phyloP scores from a whole-genome alignment of 2,888 invertebrate species.

The Cheilosia urbana region DNA sequence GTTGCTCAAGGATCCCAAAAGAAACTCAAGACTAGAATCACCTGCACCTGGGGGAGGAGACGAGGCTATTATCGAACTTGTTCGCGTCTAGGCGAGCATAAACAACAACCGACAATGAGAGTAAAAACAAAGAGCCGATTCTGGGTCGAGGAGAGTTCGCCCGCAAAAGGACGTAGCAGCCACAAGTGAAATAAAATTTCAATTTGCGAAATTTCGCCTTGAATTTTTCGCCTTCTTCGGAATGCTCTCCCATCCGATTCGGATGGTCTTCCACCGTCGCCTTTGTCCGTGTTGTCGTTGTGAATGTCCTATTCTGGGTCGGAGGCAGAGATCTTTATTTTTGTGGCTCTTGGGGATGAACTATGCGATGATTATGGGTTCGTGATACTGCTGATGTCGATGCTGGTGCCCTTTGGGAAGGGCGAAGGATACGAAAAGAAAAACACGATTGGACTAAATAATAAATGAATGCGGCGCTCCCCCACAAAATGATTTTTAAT shows the following conservation, averaged over 20 bases:
- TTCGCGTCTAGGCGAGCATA: constrained; percentile 37
- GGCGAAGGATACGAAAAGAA: constrained; percentile 7
- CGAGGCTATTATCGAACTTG: constrained; percentile 72
- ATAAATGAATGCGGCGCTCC: constrained; percentile 59
- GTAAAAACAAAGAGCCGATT: constrained; percentile 34
- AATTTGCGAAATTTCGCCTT: constrained; percentile 81
- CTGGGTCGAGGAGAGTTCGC: constrained; percentile 18
- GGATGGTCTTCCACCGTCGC: background rate
- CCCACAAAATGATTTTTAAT: constrained; percentile 64
- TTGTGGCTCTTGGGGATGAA: constrained; percentile 59
- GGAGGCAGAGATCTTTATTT: constrained; percentile 48
- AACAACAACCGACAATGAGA: constrained; percentile 60
- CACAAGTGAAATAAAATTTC: constrained; percentile 82
- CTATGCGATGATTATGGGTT: constrained; percentile 68
- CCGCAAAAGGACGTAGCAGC: constrained; percentile 40
- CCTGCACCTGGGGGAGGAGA: constrained; percentile 54
- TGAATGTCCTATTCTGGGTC: constrained; percentile 26
- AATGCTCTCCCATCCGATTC: constrained; percentile 1
- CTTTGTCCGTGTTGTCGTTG: constrained; percentile 3
- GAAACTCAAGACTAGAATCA: constrained; percentile 35
- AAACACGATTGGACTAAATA: constrained; percentile 70
- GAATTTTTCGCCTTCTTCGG: constrained; percentile 56
- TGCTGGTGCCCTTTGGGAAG: constrained; percentile 28
- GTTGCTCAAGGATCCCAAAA: constrained; percentile 28
- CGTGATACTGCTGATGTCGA: constrained; percentile 35